phyloP scores from a whole-genome alignment of 2,888 invertebrate species.

The Choreutis nemorana region DNA sequence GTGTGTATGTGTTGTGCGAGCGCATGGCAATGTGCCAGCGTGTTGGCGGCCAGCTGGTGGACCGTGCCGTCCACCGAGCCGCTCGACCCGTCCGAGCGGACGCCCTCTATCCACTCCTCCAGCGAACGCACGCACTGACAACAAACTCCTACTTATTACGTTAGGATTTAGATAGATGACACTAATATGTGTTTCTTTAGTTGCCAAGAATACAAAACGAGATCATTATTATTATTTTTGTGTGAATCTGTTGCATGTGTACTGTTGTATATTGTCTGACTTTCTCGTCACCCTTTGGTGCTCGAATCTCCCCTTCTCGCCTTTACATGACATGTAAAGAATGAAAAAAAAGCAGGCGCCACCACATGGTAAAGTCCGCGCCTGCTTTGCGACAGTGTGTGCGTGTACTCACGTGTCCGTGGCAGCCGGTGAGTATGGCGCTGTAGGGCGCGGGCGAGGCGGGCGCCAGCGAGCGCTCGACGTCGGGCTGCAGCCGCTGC shows the following conservation, averaged over 20 bases:
- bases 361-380: constrained; percentile 8
- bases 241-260: no score
- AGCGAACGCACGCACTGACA: constrained; percentile 84
- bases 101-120: constrained; percentile 92
- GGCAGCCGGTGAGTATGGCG: constrained; percentile 24
- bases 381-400: no score
- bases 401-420: constrained; percentile 24
- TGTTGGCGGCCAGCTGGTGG: constrained; percentile 94
- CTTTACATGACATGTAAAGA: no score
- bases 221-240: no score
- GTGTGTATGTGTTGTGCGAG: constrained; percentile 80
- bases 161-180: no score
- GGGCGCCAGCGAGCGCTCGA: constrained; percentile 18
- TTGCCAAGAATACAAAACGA: no score
- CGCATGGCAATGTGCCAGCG: constrained; percentile 91
- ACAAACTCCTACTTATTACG: constrained; percentile 1
- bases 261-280: no score
- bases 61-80: constrained; percentile 98
- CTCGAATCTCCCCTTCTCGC: no score
- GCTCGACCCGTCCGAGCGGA: constrained; percentile 78
- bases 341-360: no score
- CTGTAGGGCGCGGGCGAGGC: constrained; percentile 18
- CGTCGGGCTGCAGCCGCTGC: constrained; percentile 27
- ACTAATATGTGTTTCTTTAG: no score
- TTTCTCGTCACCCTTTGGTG: no score